These are phyloP conservation scores for Corythornis vintsioides DNA, from an alignment of 2,113 vertebrate species.

Conservation along the genomic window DNA sequence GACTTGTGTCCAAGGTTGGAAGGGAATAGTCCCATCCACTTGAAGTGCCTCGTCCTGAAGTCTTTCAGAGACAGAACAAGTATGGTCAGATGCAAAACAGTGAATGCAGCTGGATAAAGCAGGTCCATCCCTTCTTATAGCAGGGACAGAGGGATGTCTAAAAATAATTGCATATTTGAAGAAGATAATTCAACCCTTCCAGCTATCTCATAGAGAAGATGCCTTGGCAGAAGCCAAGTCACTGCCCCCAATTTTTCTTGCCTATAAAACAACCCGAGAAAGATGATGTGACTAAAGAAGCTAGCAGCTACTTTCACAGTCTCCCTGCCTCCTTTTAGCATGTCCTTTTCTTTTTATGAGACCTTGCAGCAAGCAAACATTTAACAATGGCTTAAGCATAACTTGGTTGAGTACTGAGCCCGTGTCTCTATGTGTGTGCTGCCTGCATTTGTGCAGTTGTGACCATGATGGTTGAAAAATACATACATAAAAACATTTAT, in stretches of 20 bases:
- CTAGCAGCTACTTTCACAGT: neutral
- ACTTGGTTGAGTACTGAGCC: neutral
- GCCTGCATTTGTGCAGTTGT: neutral
- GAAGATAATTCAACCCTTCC: neutral
- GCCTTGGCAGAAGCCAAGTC: neutral
- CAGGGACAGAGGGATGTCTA: neutral
- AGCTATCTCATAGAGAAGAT: neutral
- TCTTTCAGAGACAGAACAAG: neutral
- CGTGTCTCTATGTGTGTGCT: accelerated
- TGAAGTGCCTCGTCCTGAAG: neutral
- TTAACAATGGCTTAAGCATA: neutral
- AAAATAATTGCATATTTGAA: neutral
- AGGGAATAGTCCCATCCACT: neutral
- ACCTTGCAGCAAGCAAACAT: neutral
- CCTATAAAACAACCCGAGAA: neutral
- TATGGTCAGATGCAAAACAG: neutral
- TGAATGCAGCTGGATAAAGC: neutral
- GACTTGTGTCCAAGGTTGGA: neutral
- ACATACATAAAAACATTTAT: neutral
- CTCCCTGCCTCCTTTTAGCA: neutral
- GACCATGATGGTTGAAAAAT: neutral
- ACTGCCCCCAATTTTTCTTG: neutral
- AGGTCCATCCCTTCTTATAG: neutral
- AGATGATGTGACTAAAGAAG: neutral
- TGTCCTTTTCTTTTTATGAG: neutral